Evolutionary conservation across 1,140 invertebrate species (phyloP).

Genomic region (Drosophila pruinosa): DNA sequence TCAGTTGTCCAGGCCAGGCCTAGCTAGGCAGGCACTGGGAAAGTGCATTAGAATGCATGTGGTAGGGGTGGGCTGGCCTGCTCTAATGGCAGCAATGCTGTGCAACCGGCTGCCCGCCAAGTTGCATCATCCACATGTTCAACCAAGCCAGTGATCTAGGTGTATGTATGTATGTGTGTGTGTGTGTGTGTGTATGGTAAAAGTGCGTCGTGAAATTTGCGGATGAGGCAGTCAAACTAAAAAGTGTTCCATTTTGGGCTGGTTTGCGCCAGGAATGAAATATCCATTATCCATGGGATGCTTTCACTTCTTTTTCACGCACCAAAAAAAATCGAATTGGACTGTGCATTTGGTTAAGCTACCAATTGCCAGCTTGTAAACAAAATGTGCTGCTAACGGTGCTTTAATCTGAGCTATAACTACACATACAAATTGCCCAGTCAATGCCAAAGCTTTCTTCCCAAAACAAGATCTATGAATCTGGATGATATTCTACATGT

Average conservation of each 20-base stretch:
- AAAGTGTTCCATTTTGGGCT: conserved; percentile 50
- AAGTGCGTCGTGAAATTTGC: conserved; percentile 58
- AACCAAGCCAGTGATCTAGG: conserved; percentile 18
- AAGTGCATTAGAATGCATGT: conserved; percentile 26
- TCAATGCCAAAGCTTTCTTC: conserved; percentile 16
- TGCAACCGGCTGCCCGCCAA: conserved; percentile 49
- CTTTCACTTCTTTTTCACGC: conserved; percentile 57
- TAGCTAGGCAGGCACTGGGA: conserved; percentile 3
- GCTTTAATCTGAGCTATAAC: not conserved
- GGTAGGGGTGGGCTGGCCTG: not conserved
- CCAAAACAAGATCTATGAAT: conserved; percentile 12
- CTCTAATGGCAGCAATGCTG: conserved; percentile 31
- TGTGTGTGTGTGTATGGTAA: conserved; percentile 35
- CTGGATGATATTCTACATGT: not conserved
- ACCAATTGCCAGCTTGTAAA: not conserved
- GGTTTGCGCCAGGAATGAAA: conserved; percentile 53
- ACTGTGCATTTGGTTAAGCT: not conserved
- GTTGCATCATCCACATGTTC: conserved; percentile 55
- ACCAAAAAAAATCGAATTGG: conserved; percentile 1
- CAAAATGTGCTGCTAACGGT: conserved; percentile 28
- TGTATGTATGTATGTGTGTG: conserved; percentile 1
- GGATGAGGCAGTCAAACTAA: conserved; percentile 4
- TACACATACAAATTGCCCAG: not conserved
- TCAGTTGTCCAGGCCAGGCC: not conserved
- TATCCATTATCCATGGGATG: conserved; percentile 36